Conservation (phyloP, 2,888 invertebrate genomes). For the Synanthedon andrenaeformis region DNA sequence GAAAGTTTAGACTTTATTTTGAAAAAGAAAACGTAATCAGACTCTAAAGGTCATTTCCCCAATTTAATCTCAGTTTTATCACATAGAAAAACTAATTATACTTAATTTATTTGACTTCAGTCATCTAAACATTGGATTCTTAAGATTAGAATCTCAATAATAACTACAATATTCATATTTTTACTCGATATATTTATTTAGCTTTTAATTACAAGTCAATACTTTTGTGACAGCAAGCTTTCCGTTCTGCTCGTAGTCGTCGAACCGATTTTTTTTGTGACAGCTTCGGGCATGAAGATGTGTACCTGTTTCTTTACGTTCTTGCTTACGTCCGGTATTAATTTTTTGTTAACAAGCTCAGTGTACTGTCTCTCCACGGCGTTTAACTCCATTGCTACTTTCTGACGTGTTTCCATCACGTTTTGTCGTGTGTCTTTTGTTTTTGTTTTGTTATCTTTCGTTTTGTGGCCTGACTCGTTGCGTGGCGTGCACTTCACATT, state of each 20-base stretch:
- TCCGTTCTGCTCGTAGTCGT: conserved; percentile 35
- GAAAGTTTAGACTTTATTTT: no score
- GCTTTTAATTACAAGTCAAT: no score
- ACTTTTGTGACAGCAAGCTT: conserved; percentile 41
- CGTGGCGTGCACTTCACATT: conserved; percentile 48
- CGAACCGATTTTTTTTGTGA: conserved; percentile 62
- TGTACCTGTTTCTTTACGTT: conserved; percentile 75
- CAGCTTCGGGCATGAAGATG: conserved; percentile 77
- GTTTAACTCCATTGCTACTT: conserved; percentile 41
- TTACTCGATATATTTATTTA: no score
- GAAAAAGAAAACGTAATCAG: no score
- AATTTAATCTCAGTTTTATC: no score
- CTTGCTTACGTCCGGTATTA: conserved; percentile 48
- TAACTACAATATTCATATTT: no score
- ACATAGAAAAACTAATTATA: no score
- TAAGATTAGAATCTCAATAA: no score
- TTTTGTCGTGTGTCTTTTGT: conserved; percentile 29
- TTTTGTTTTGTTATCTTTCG: conserved; percentile 37
- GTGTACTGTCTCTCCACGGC: conserved; percentile 58
- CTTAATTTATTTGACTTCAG: no score
- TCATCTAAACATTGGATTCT: no score
- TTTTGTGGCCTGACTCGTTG: conserved; percentile 26
- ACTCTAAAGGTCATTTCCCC: no score
- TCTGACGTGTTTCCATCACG: conserved; percentile 48
- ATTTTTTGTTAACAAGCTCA: conserved; percentile 49